phyloP scores from a whole-genome alignment of 2,797 vertebrate species.

The Pipistrellus pipistrellus region DNA sequence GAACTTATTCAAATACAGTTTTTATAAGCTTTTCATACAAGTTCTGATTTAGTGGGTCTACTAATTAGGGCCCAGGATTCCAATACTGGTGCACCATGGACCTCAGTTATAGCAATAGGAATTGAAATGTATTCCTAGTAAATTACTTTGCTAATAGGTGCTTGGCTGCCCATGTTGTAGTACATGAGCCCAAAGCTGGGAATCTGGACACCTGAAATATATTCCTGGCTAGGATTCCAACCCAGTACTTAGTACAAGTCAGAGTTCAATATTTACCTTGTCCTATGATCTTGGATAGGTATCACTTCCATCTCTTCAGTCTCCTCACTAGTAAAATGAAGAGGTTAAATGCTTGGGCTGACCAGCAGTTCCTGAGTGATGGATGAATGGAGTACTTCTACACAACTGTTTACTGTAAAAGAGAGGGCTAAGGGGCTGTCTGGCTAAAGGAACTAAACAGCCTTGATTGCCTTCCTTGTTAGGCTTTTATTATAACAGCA shows the following conservation, averaged over 20 bases:
- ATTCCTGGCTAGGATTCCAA: background rate
- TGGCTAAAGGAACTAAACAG: too few relatives aligned
- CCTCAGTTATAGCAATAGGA: background rate
- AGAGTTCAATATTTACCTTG: constrained; percentile 31
- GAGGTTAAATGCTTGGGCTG: background rate
- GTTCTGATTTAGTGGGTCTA: background rate
- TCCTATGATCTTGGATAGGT: background rate
- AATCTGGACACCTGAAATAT: background rate
- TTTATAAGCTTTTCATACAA: background rate
- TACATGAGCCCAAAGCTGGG: background rate
- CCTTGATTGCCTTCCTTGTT: too few relatives aligned
- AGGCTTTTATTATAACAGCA: too few relatives aligned
- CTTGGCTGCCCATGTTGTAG: background rate
- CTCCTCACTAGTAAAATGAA: constrained; percentile 27
- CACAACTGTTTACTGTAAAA: too few relatives aligned
- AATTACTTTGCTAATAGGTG: background rate
- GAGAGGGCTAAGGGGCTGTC: too few relatives aligned
- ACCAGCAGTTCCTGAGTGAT: too few relatives aligned
- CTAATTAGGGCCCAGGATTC: background rate
- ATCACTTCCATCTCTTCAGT: background rate
- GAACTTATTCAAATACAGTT: constrained; percentile 7
- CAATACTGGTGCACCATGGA: background rate
- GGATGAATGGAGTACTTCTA: too few relatives aligned
- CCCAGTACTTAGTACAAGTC: background rate
- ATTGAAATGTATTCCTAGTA: background rate